These are phyloP conservation scores for Arge pagana DNA, from an alignment of 2,888 invertebrate species.

Conservation along the genomic window DNA sequence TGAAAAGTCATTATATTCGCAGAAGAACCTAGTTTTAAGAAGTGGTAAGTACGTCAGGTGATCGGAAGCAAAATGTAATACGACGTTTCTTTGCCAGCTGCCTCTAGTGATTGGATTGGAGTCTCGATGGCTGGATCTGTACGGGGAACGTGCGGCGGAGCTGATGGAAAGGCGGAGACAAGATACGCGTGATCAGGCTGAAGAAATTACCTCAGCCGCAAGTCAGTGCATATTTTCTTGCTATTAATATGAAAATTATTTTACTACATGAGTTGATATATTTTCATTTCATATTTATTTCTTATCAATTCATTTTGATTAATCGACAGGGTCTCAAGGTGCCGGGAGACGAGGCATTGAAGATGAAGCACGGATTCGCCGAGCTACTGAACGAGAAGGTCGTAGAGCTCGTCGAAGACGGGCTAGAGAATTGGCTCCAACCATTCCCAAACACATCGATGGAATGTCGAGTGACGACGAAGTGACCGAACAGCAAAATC, in stretches of 20 bases:
- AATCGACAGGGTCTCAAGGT: constrained; percentile 44
- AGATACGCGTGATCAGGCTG: constrained; percentile 92
- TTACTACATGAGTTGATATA: constrained; percentile 1
- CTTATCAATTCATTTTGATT: constrained; percentile 13
- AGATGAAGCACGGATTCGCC: constrained; percentile 73
- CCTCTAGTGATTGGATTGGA: constrained; percentile 79
- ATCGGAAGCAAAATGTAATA: not conserved
- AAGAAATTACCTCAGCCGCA: constrained; percentile 78
- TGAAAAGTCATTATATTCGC: constrained; percentile 1
- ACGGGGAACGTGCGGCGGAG: constrained; percentile 74
- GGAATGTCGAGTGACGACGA: constrained; percentile 98
- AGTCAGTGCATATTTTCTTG: constrained; percentile 61
- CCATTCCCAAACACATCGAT: constrained; percentile 73
- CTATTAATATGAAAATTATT: not conserved
- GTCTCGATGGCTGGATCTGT: constrained; percentile 73
- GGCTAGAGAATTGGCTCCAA: constrained; percentile 71
- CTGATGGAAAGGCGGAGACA: constrained; percentile 83
- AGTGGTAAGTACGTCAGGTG: constrained; percentile 7
- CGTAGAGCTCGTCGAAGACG: constrained; percentile 84
- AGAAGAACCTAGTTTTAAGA: constrained; percentile 5
- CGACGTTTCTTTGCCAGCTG: constrained; percentile 60
- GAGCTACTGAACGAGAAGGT: constrained; percentile 91
- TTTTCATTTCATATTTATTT: constrained; percentile 16
- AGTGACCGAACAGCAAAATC: constrained; percentile 80
- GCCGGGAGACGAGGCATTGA: constrained; percentile 59